These are phyloP conservation scores for Hippolais icterina DNA, from an alignment of 2,113 vertebrate species.

Conservation along the genomic window DNA sequence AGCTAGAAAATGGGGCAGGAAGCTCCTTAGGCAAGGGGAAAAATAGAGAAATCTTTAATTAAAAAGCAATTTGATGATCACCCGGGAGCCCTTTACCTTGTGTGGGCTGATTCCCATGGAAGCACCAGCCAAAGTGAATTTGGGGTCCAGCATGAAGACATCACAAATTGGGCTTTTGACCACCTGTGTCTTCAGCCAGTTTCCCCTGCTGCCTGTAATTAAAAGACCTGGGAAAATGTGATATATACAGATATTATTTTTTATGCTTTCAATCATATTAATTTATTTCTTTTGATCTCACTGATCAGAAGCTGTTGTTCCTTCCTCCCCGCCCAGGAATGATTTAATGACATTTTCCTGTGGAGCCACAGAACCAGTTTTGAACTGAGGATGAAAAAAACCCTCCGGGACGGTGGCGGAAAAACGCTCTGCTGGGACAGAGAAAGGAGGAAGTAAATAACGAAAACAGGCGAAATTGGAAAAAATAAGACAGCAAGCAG, in stretches of 20 bases:
- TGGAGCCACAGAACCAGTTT: background rate
- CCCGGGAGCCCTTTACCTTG: background rate
- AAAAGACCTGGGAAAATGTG: background rate
- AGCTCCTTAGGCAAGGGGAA: background rate
- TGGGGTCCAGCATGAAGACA: background rate
- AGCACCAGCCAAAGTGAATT: background rate
- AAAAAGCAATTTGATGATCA: background rate
- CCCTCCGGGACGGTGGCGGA: fast-evolving
- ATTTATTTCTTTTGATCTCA: background rate
- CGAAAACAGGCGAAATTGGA: background rate
- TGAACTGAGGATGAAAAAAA: background rate
- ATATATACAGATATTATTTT: background rate
- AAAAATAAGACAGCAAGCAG: background rate
- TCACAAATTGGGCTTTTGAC: background rate
- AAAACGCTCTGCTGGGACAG: background rate
- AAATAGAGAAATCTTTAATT: background rate
- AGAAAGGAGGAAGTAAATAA: background rate
- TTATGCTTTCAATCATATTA: background rate
- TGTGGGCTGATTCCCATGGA: background rate
- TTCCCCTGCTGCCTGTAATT: background rate
- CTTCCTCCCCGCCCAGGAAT: background rate
- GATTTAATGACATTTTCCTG: background rate
- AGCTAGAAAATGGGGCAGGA: background rate
- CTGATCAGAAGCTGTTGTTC: background rate
- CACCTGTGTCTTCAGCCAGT: background rate